Conservation (phyloP, 2,797 vertebrate species). For the Danionella dracula region DNA sequence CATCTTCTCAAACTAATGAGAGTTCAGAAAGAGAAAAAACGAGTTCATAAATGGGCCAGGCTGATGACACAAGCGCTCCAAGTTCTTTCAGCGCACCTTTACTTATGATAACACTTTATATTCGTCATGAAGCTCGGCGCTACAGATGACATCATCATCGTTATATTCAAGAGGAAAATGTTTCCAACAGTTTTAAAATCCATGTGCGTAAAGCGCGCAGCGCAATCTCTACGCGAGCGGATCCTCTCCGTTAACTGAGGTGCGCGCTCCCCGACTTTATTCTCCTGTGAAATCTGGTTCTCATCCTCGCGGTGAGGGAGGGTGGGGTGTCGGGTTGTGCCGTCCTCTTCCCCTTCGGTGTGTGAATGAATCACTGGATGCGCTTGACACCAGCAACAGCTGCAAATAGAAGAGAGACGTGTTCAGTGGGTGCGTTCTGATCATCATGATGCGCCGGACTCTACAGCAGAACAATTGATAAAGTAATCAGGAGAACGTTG, state of each 20-base stretch:
- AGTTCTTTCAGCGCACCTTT: constrained; percentile 9
- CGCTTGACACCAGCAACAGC: constrained; percentile 55
- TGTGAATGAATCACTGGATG: constrained; percentile 56
- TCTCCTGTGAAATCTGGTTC: constrained; percentile 57
- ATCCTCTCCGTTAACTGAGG: constrained; percentile 50
- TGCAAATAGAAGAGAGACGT: constrained; percentile 52
- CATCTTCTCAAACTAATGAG: constrained; percentile 69
- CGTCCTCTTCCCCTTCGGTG: constrained; percentile 47
- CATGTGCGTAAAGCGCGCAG: constrained; percentile 1
- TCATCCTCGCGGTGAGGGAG: constrained; percentile 58
- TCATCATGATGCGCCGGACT: background rate
- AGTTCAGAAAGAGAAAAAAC: constrained; percentile 1
- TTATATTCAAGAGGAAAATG: background rate
- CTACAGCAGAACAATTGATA: background rate
- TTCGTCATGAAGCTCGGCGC: background rate
- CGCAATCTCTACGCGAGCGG: constrained; percentile 41
- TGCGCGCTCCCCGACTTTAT: constrained; percentile 41
- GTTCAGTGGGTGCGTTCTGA: constrained; percentile 29
- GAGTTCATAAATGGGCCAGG: constrained; percentile 31
- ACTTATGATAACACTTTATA: constrained; percentile 8
- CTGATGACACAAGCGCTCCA: background rate
- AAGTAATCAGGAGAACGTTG: background rate
- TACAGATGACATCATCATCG: constrained; percentile 17
- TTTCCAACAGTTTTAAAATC: constrained; percentile 19
- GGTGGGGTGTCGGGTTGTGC: constrained; percentile 21